Evolutionary conservation across 2,113 vertebrate genomes (phyloP).

Genomic region (Coturnix japonica): DNA sequence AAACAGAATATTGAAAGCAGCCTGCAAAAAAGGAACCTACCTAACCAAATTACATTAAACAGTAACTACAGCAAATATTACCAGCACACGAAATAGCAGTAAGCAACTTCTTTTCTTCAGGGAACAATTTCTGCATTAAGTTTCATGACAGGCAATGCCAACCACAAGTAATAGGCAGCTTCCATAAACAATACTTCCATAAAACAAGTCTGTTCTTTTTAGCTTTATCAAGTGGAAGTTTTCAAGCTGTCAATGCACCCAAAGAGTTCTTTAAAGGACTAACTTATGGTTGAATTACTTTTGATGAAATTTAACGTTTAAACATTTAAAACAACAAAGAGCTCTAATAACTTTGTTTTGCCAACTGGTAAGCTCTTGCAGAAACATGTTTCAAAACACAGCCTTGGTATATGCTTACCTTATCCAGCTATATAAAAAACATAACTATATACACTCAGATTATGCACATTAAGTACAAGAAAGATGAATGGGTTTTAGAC

Average conservation of each 20-base stretch:
- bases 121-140: background rate
- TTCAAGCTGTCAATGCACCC: background rate
- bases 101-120: background rate
- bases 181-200: background rate
- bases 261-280: background rate
- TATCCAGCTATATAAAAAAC: background rate
- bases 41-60: background rate
- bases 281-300: background rate
- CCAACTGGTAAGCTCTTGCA: background rate
- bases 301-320: background rate
- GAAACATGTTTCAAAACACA: background rate
- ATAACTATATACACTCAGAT: background rate
- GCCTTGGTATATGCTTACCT: background rate
- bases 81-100: background rate
- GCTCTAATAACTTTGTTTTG: background rate
- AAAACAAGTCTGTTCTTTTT: background rate
- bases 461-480: background rate
- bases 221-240: background rate
- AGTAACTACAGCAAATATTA: background rate
- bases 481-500: fast-evolving
- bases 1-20: background rate
- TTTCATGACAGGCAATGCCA: background rate
- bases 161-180: background rate
- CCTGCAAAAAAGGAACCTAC: background rate
- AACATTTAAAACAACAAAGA: no score